A percentile compares a stretch with the other conserved stretches of the same genome.
Conservation (phyloP, 2,797 vertebrate genomes). For the Mus caroli region DNA sequence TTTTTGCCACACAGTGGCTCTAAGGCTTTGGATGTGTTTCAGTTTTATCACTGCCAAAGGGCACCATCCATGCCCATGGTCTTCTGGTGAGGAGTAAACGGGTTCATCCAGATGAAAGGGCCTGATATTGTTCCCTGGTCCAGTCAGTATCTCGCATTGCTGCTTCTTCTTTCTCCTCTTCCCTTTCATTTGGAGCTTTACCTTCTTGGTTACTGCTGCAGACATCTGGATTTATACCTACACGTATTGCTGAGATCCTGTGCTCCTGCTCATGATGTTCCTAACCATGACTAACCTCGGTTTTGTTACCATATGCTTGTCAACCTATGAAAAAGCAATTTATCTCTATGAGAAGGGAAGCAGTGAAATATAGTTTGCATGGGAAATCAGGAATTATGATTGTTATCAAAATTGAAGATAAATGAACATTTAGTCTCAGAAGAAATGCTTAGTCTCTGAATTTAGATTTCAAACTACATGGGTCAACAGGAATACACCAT, state of each 20-base stretch:
- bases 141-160: background rate
- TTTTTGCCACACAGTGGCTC: background rate
- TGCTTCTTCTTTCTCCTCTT: background rate
- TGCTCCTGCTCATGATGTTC: background rate
- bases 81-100: conserved; percentile 11
- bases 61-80: background rate
- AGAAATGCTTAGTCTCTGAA: conserved; percentile 25
- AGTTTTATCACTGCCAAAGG: background rate
- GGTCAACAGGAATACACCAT: conserved; percentile 17
- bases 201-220: background rate
- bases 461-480: conserved; percentile 23
- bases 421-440: conserved; percentile 54
- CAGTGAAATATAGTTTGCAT: background rate
- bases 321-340: conserved; percentile 26
- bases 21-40: background rate
- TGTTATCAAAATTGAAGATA: conserved; percentile 66
- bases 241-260: background rate
- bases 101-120: background rate
- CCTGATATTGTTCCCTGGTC: background rate
- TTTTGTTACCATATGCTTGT: conserved; percentile 23
- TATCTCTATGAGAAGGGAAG: conserved; percentile 12
- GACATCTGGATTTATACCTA: conserved; percentile 3
- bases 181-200: background rate
- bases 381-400: conserved; percentile 32
- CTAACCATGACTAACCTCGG: background rate